Evolutionary conservation across 2,113 vertebrate genomes (phyloP), one percentile per base, ranked within the genome.

Genomic region (Harpagus bidentatus): DNA sequence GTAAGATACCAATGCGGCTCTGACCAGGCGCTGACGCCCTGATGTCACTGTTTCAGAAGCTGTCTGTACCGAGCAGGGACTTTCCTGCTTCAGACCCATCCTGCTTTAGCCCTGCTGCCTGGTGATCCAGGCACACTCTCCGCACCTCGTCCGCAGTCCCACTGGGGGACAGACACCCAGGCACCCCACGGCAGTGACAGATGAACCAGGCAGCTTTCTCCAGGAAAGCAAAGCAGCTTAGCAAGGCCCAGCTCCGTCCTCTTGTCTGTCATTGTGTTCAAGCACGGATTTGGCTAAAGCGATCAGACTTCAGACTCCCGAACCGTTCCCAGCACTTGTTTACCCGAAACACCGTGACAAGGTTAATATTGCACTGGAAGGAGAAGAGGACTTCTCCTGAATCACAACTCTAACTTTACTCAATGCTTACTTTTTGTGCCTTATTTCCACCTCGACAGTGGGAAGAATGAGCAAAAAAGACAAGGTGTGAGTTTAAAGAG

Each of bases 301-400:
- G 7, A 94, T 96, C 95, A 86, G 86, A 71, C 83, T 95, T 72
- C 62, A 93, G 81, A 55, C 48, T 78, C 77, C 61, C 91, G 56
- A 96, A 95, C 34, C 1, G 0, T 29, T 72, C 38, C 23, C 69
- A 78, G 88, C 45, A 40, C 22, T 59, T 94, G 67, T 90, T 95
- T 91, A 93, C 61, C 61, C 8, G 1, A 78, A 93, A 86, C 74
- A 92, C 40, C 61, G 82, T 86, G 76, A 91, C 34, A 92, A 82
- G 22, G 70, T 86, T 94, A 96, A 91, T 93, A 94, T 18, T 77
- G 65, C 36, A 95, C 29, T 18, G 58, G n/a, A 72, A 66, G 18
- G 31, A 71, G 74, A 11, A 66, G 43, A 73, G 21, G 67, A 43
- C 15, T 8, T 58, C 56, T 92, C 42, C 77, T 34, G 42, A 62